Evolutionary conservation across 1,140 invertebrate species (phyloP).

Genomic region (Bilobella aurantiaca): DNA sequence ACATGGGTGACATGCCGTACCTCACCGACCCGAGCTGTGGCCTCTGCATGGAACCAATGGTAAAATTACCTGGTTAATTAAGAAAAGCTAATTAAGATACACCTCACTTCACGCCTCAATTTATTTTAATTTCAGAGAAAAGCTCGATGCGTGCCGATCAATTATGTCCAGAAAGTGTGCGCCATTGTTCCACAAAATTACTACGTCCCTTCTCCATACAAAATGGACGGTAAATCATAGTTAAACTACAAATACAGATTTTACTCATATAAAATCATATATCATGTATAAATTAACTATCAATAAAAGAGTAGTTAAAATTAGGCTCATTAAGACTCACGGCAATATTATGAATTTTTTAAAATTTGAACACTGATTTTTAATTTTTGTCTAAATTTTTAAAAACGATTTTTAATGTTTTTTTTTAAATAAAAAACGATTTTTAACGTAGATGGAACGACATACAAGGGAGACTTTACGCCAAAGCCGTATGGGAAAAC

Average conservation of each 20-base stretch:
- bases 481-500: background rate
- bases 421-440: too few relatives aligned
- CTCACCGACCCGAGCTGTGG: background rate
- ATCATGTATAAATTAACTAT: too few relatives aligned
- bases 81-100: too few relatives aligned
- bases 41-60: background rate
- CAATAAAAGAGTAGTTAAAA: too few relatives aligned
- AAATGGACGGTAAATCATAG: background rate
- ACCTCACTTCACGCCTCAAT: background rate
- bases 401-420: background rate
- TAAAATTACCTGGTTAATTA: too few relatives aligned
- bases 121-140: background rate
- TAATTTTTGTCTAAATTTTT: background rate
- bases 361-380: background rate
- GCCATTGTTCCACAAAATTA: background rate
- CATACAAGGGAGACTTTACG: background rate
- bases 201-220: background rate
- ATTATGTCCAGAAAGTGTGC: background rate
- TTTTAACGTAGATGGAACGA: background rate
- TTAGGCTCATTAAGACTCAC: too few relatives aligned
- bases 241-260: too few relatives aligned
- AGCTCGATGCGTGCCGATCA: background rate
- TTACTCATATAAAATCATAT: too few relatives aligned
- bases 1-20: background rate
- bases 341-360: background rate